A percentile compares a stretch with the other conserved stretches of the same genome.
phyloP scores from a whole-genome alignment of 2,888 invertebrate species.

The Patella caerulea region DNA sequence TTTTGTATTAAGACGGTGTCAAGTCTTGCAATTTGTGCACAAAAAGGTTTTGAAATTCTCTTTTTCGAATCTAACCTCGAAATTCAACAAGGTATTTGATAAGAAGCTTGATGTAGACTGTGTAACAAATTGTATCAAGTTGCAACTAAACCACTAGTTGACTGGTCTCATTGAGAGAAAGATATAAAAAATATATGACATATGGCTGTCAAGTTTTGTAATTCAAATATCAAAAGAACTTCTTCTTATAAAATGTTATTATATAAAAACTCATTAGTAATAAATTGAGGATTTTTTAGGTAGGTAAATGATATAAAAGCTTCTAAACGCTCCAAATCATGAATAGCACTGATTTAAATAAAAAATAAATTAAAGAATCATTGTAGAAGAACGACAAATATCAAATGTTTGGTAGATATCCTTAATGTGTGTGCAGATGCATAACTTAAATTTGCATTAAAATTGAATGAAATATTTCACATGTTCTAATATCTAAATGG shows the following conservation, averaged over 20 bases:
- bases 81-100: background rate
- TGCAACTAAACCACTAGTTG: conserved; percentile 2
- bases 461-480: no score
- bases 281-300: background rate
- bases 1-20: background rate
- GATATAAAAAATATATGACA: background rate
- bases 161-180: background rate
- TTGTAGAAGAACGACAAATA: no score
- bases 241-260: background rate
- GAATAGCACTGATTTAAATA: no score
- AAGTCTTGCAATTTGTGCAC: conserved; percentile 13
- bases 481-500: no score
- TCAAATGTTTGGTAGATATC: no score
- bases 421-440: no score
- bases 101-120: conserved; percentile 7
- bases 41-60: background rate
- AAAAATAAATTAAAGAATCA: no score
- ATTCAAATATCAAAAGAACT: conserved; percentile 10
- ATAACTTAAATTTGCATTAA: no score
- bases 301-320: no score
- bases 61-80: background rate
- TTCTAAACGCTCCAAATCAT: no score
- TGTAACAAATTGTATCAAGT: conserved; percentile 2
- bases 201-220: background rate
- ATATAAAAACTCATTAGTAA: background rate